phyloP scores from a whole-genome alignment of 2,797 vertebrate genomes.

The Chaetophractus vellerosus region DNA sequence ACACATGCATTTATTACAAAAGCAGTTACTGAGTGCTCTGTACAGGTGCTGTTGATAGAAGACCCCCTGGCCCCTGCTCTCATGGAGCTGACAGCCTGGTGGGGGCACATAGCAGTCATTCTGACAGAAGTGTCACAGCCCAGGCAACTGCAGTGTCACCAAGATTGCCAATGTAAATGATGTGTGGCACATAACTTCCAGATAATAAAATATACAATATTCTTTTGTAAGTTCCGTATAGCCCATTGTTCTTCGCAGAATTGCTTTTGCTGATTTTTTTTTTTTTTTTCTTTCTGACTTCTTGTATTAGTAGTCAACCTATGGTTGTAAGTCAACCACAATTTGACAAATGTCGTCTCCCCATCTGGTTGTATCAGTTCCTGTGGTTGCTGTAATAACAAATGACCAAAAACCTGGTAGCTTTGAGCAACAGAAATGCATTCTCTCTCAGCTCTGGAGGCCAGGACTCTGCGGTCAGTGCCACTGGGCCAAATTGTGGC shows the following conservation, averaged over 20 bases:
- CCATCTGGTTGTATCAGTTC: neutral
- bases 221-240: conserved; percentile 47
- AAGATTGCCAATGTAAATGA: neutral
- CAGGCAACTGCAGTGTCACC: neutral
- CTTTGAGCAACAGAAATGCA: conserved; percentile 5
- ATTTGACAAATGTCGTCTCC: neutral
- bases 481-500: neutral
- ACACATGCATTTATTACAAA: conserved; percentile 9
- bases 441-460: conserved; percentile 16
- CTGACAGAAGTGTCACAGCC: neutral
- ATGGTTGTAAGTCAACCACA: neutral
- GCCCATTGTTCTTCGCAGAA: conserved; percentile 11
- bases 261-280: neutral
- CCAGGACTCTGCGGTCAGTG: neutral
- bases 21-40: neutral
- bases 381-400: conserved; percentile 30
- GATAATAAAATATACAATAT: neutral
- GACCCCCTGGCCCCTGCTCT: neutral
- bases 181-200: conserved; percentile 17
- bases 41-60: neutral
- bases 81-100: neutral
- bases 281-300: no score
- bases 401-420: neutral
- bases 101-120: neutral
- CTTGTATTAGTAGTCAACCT: neutral